These are phyloP conservation scores for Spermophilus dauricus DNA, from an alignment of 2,113 vertebrate species.

Conservation along the genomic window DNA sequence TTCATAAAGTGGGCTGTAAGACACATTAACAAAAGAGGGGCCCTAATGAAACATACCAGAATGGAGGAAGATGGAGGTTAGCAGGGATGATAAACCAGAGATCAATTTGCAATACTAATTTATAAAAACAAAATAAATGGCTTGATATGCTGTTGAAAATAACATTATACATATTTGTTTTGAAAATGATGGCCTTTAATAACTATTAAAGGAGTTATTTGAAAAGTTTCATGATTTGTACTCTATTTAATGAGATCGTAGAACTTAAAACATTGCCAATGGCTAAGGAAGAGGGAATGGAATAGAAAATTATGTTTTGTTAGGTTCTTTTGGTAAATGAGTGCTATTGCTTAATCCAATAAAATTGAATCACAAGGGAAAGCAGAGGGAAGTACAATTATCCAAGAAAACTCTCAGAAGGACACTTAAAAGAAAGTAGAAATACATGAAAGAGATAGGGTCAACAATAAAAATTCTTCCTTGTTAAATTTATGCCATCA, in stretches of 20 bases:
- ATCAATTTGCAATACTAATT: slow-evolving; percentile 85
- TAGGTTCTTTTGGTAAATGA: slow-evolving; percentile 65
- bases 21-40: slow-evolving; percentile 74
- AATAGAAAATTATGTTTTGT: slow-evolving; percentile 74
- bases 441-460: neutral
- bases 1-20: slow-evolving; percentile 77
- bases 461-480: neutral
- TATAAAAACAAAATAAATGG: slow-evolving; percentile 82
- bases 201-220: slow-evolving; percentile 80
- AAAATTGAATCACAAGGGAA: slow-evolving; percentile 50
- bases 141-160: slow-evolving; percentile 69
- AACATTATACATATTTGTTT: slow-evolving; percentile 67
- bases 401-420: neutral
- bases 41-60: slow-evolving; percentile 65
- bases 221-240: slow-evolving; percentile 67
- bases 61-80: slow-evolving; percentile 51
- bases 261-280: slow-evolving; percentile 78
- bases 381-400: slow-evolving; percentile 17
- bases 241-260: slow-evolving; percentile 77
- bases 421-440: neutral
- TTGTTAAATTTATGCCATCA: neutral
- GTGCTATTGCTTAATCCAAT: slow-evolving; percentile 70
- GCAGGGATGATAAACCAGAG: slow-evolving; percentile 70
- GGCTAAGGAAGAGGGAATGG: slow-evolving; percentile 68
- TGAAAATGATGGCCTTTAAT: slow-evolving; percentile 82